Percentiles rank a stretch among this genome's conserved stretches.
phyloP scores from a whole-genome alignment of 2,888 invertebrate species.

The Cheiracanthium punctorium region DNA sequence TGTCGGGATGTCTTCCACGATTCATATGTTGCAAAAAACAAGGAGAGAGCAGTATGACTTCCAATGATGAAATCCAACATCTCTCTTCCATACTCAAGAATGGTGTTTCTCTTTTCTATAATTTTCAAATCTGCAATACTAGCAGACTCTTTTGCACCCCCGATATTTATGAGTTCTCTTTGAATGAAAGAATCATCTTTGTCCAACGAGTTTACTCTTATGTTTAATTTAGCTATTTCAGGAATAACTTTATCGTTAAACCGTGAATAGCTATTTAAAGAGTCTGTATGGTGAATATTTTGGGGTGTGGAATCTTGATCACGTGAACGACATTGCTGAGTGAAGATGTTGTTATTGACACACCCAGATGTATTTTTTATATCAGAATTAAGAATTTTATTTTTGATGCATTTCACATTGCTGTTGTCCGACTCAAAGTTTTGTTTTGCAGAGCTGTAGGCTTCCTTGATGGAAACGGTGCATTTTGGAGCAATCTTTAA shows the following conservation, averaged over 20 bases:
- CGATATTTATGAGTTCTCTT: not conserved
- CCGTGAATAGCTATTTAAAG: no score
- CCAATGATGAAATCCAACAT: constrained; percentile 27
- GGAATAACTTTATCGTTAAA: not conserved
- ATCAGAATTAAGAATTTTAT: no score
- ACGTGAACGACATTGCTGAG: no score
- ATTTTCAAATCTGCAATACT: not conserved
- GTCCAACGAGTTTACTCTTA: not conserved
- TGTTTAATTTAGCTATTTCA: not conserved
- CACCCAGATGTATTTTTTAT: no score
- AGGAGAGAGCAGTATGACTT: constrained; percentile 1
- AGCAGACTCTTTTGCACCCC: not conserved
- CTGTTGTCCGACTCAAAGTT: no score
- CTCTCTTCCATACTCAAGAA: constrained; percentile 24
- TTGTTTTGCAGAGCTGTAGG: no score
- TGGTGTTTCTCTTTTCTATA: not conserved
- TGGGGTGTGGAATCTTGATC: no score
- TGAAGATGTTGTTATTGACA: no score
- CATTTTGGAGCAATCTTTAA: not conserved
- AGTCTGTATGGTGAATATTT: no score
- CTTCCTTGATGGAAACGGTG: no score
- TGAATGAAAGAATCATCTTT: not conserved
- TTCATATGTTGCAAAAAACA: constrained; percentile 15
- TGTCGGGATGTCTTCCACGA: constrained; percentile 9
- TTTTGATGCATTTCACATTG: no score